A percentile compares a stretch with the other conserved stretches of the same genome.
These are phyloP conservation scores for Helostoma temminkii DNA, from an alignment of 2,797 vertebrate genomes.

Conservation along the genomic window DNA sequence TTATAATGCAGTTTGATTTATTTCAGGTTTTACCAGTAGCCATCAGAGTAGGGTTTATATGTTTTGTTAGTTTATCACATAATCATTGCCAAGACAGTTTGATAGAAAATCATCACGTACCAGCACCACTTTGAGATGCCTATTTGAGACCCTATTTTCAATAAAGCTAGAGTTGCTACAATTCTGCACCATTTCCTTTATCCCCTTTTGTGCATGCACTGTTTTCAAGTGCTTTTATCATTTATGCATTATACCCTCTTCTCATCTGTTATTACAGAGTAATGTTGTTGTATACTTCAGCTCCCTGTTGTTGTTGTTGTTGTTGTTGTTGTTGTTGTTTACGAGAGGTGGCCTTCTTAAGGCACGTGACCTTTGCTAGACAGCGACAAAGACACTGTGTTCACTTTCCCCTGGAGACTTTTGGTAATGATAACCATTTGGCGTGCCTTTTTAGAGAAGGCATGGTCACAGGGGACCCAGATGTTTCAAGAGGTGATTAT, in stretches of 20 bases:
- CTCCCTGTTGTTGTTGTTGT: slow-evolving; percentile 24
- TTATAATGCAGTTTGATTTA: neutral
- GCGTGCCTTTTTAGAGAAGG: slow-evolving; percentile 23
- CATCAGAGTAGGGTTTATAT: neutral
- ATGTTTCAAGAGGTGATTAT: slow-evolving; percentile 48
- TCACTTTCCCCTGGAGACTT: slow-evolving; percentile 32
- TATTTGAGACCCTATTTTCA: neutral
- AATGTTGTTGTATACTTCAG: slow-evolving; percentile 27
- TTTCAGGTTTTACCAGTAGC: neutral
- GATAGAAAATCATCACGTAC: neutral
- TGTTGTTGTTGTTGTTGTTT: slow-evolving; percentile 34
- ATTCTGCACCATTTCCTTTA: neutral
- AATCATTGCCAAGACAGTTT: neutral
- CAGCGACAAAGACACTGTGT: slow-evolving; percentile 19
- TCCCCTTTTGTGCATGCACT: neutral
- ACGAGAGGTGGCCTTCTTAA: slow-evolving; percentile 39
- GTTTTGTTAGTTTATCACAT: neutral
- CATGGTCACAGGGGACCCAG: slow-evolving; percentile 42
- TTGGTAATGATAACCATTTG: slow-evolving; percentile 48
- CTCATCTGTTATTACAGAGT: slow-evolving; percentile 7
- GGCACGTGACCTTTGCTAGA: slow-evolving; percentile 29
- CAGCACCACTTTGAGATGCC: slow-evolving; percentile 1
- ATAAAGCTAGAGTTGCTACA: neutral
- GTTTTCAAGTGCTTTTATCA: slow-evolving; percentile 23
- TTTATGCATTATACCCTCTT: slow-evolving; percentile 21